Conservation (phyloP, 2,888 invertebrate genomes). For the Ennomos quercinarius region DNA sequence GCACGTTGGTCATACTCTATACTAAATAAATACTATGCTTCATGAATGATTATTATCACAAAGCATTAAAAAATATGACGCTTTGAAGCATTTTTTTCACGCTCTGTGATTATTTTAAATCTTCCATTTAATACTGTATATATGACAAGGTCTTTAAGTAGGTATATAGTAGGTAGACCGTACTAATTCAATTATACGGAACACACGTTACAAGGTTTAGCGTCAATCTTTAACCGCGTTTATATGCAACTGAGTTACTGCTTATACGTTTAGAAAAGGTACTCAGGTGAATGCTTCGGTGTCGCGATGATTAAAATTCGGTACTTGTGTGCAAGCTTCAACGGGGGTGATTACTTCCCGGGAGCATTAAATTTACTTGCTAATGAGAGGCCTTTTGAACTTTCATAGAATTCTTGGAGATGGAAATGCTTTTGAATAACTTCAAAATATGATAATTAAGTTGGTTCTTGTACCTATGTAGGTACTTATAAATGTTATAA, state of each 20-base stretch:
- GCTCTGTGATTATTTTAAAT: too few species aligned
- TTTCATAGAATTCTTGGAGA: conserved; percentile 7
- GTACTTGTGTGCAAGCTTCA: conserved; percentile 21
- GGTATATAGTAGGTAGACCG: too few species aligned
- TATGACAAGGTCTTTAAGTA: too few species aligned
- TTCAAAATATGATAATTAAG: conserved; percentile 12
- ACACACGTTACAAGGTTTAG: too few species aligned
- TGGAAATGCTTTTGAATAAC: conserved; percentile 12
- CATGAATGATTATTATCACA: too few species aligned
- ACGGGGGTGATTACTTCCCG: conserved; percentile 20
- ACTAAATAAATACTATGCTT: too few species aligned
- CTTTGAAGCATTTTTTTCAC: too few species aligned
- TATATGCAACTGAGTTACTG: conserved; percentile 13
- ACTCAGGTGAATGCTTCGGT: conserved; percentile 22
- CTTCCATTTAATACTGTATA: too few species aligned
- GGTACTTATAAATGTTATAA: too few species aligned
- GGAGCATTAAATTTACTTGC: conserved; percentile 6
- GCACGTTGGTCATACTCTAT: too few species aligned
- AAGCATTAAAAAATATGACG: too few species aligned
- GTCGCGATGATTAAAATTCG: conserved; percentile 29
- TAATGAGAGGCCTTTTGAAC: conserved; percentile 19
- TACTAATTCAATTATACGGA: too few species aligned
- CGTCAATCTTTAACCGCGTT: background rate
- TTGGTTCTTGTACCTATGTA: background rate
- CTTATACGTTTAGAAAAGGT: background rate